Base-by-base conservation (phyloP, 1,140 invertebrate genomes). In the Drosophila pseudoananassae region DNA sequence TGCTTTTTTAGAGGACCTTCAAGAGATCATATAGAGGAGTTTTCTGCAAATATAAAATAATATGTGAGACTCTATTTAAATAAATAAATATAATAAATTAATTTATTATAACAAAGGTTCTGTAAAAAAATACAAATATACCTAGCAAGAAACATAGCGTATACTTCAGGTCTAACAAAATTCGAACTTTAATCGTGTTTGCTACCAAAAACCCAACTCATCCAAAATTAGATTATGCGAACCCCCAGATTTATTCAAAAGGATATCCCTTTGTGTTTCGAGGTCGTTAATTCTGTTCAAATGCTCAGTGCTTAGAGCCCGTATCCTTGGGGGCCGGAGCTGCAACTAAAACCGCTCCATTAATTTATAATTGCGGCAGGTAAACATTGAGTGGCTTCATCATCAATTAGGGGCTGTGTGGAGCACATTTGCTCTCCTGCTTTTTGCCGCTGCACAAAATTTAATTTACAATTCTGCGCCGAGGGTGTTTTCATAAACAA, bases 321-420 rank as follows among this genome's bases (percentile, higher is more conserved):
- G 40, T 23, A 23, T 17, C n/a, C 15, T 15, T 43, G 40, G n/a
- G 4, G 9, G 25, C 43, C 15, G 40, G 20, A 64, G 36, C 43
- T 64, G 61, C 56, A 64, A 47, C 61, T 59, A 61, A 61, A 40
- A 15, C 31, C 57, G 31, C 45, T 31, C 17, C 63, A 66, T 51
- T 63, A 25, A 43, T 66, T 43, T 63, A 43, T 63, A 51, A 63
- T 64, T 66, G 43, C 14, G 4, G 45, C 43, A 17, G 55, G 61
- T 38, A 60, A 65, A 31, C 61, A 49, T 14, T 5, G 46, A 15
- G 31, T 10, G 45, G 15, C 9, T 17, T 51, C 27, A 66, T 64
- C 20, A 15, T 8, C 63, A 64, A 66, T 66, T 66, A 66, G 63
- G 14, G 14, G 12, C 4, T 17, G 15, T 43, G 43, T 3, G 8